Evolutionary conservation across 1,140 invertebrate species (phyloP), one percentile per base, ranked within the genome.

Genomic region (Heliothis virescens): DNA sequence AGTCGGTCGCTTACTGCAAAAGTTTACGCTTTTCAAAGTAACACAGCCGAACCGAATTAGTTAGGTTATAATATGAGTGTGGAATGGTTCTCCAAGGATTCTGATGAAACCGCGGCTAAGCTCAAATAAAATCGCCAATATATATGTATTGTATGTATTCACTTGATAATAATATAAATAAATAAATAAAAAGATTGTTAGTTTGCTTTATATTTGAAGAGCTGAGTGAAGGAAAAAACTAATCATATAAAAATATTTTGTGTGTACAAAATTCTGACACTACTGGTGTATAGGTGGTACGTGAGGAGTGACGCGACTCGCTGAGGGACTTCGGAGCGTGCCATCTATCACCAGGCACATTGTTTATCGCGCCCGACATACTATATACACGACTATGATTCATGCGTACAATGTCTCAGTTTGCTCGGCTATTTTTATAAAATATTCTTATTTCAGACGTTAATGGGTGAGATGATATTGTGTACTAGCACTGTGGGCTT

Each of bases 361-460:
- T 72, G 55, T 79, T 79, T 62, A 79, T 57, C 41, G 41, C 57
- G 53, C 21, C 57, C 26, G 47, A 72, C 67, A 55, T n/a, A 26
- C 29, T 72, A 72, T 62, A 62, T 71, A 79, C 67, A 50, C 50
- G 34, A 79, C 34, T 21, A 53, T 79, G 65, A 79, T 71, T 71
- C 65, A 79, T 69, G 65, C 65, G 47, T 26, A n/a, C n/a, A n/a
- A 48, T 52, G 65, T 69, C 65, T 69, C 65, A 69, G 65, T 69
- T 69, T 69, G 16, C 41, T 41, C 48, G 5, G 65, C 21, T 52
- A 50, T 69, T 69, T 69, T 69, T 69, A 69, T 69, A 69, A 52
- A 69, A 69, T 50, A 16, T 52, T 18, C 65, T 18, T 18, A 7
- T 48, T 50, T 67, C n/a, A 63, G 16, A 53, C 26, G 60, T 26